Evolutionary conservation across 2,797 vertebrate genomes (phyloP), one percentile per base, ranked within the genome.

Genomic region (Clarias pachynema): DNA sequence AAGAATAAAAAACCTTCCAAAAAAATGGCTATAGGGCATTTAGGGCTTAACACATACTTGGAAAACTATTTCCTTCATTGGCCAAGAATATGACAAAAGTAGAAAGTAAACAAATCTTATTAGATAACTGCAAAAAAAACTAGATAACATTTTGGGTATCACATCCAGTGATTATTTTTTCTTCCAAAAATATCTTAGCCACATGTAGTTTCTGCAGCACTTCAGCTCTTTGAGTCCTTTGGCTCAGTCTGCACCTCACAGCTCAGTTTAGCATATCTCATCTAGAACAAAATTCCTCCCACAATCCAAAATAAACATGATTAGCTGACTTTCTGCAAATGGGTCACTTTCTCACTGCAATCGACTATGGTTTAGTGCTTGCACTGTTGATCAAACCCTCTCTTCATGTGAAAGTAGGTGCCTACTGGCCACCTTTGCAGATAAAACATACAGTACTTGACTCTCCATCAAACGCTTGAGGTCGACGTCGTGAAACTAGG

Each of bases 181-280:
- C 3, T 31, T 57, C n/a, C 53, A 56, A 75, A 75, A 57, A 57
- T 57, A 75, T 20, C 16, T 9, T 31, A 26, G 20, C 4, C 49
- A 56, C 44, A 29, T 74, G 44, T 74, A 2, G 18, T 74, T 74
- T 31, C 49, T 56, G 73, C 49, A 56, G 73, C 20, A 22, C 8
- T 22, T 56, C n/a, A 56, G 16, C 8, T 57, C 8, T 57, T 31
- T 56, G 53, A 31, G 18, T 59, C 74, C 14, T 26, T 49, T 53
- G 24, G 44, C 70, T 57, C 73, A 75, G 73, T 31, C 49, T 79
- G 75, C 10, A 79, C 22, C 31, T 79, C 75, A 78, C 75, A 79
- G 22, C 31, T 79, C 57, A 62, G 10, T 60, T 79, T n/a, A 62
- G 22, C 31, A 40, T 62, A 8, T 31, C 29, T 37, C 57, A 60